These are phyloP conservation scores for Enteromius viviparus DNA, from an alignment of 2,797 vertebrate species.

Conservation along the genomic window DNA sequence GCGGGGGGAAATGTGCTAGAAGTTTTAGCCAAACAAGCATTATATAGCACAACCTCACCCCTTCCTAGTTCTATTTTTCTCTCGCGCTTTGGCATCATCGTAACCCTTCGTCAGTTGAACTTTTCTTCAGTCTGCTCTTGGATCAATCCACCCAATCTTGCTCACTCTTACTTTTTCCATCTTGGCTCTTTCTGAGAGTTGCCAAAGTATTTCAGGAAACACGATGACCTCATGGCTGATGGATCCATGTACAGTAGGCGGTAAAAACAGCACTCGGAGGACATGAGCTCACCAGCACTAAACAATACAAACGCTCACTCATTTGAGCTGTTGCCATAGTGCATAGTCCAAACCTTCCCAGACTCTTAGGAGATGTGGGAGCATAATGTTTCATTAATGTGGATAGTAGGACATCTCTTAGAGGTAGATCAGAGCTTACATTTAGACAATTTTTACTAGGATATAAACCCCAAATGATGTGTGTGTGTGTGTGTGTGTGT, in stretches of 20 bases:
- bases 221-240: conserved; percentile 58
- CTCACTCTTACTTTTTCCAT: not conserved
- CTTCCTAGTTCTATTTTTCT: conserved; percentile 20
- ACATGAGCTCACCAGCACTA: conserved; percentile 53
- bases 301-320: conserved; percentile 41
- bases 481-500: no score
- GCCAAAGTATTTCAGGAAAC: conserved; percentile 59
- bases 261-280: conserved; percentile 46
- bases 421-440: not conserved
- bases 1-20: not conserved
- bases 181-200: conserved; percentile 1
- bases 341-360: conserved; percentile 10
- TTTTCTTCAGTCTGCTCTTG: conserved; percentile 2
- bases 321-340: conserved; percentile 37
- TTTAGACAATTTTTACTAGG: not conserved
- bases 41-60: conserved; percentile 5
- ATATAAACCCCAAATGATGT: not conserved
- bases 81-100: not conserved
- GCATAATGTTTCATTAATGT: not conserved
- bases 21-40: conserved; percentile 24
- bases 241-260: conserved; percentile 51
- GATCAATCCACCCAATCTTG: conserved; percentile 12
- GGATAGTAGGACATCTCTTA: not conserved
- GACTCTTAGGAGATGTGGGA: conserved; percentile 16
- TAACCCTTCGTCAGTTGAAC: not conserved